Base-by-base conservation (phyloP, 1,140 invertebrate genomes). In the Adelges cooleyi region DNA sequence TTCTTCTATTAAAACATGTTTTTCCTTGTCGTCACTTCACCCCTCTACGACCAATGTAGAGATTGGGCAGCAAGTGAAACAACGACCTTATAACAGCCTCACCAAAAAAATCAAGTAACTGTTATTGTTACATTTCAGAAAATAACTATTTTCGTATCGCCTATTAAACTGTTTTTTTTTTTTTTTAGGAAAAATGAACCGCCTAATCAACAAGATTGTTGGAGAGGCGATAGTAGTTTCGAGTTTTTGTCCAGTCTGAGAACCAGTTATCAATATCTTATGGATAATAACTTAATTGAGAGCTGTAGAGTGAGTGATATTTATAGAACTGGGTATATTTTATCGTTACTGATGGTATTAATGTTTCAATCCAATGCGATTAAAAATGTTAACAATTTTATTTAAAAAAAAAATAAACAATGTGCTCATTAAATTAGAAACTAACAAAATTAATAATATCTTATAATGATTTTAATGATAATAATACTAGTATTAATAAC, bases 201-300 rank as follows among this genome's bases (percentile, higher is more conserved):
- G 74, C 77, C 80, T 67, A 81, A 83, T 73, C 78, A 80, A 65
- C n/a, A 33, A 33, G 81, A 84, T 71, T 75, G 77, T 15, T 81
- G 78, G 79, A 79, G 84, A 48, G 66, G 54, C 51, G 66, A 67
- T 51, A 54, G 44, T 36, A 83, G 83, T 75, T 85, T 92, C 77
- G 90, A 92, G 72, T 88, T 93, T 71, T 93, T 90, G 89, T 86
- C 87, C 68, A 84, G 89, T 46, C 83, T 93, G 71, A 73, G 76
- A 65, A 84, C 87, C 23, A 87, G 88, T 76, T 93, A 95, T 76
- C 85, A 92, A 74, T 95, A 90, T 75, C 88, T 95, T 71, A 93
- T 95, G 90, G 89, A 92, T 75, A 92, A 89, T 74, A 86, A 92
- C 72, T 84, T 94, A 66, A 88, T 93, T 67, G 89, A 92, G 72